phyloP scores from a whole-genome alignment of 2,797 vertebrate genomes.

The Spea hammondii region DNA sequence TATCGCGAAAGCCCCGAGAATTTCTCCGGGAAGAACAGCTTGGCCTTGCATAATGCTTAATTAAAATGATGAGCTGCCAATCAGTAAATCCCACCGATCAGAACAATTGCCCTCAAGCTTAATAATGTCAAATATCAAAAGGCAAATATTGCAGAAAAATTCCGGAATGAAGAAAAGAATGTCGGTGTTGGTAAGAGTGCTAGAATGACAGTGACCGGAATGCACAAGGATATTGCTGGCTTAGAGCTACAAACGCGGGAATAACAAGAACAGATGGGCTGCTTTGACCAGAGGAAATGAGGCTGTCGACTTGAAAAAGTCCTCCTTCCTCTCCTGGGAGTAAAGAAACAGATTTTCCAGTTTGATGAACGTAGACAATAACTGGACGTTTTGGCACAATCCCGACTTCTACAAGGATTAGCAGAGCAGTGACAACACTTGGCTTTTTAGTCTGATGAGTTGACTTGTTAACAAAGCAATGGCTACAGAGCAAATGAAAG shows the following conservation, averaged over 20 bases:
- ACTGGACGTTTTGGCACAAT: background rate
- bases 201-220: background rate
- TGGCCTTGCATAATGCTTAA: too few relatives aligned
- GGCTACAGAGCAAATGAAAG: too few relatives aligned
- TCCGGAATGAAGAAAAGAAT: background rate
- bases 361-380: conserved; percentile 15
- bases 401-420: background rate
- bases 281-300: conserved; percentile 4
- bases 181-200: background rate
- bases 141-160: background rate
- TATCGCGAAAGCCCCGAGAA: too few relatives aligned
- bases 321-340: background rate
- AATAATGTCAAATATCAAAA: too few relatives aligned
- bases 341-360: background rate
- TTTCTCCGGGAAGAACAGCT: too few relatives aligned
- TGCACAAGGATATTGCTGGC: background rate
- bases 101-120: too few relatives aligned
- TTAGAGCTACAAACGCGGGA: background rate
- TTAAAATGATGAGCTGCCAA: too few relatives aligned
- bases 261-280: background rate
- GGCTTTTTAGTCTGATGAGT: too few relatives aligned
- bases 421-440: background rate
- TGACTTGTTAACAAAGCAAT: too few relatives aligned
- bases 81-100: too few relatives aligned
- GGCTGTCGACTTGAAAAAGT: background rate